Base-by-base conservation (phyloP, 2,888 invertebrate genomes). In the Athripsodes cinereus region DNA sequence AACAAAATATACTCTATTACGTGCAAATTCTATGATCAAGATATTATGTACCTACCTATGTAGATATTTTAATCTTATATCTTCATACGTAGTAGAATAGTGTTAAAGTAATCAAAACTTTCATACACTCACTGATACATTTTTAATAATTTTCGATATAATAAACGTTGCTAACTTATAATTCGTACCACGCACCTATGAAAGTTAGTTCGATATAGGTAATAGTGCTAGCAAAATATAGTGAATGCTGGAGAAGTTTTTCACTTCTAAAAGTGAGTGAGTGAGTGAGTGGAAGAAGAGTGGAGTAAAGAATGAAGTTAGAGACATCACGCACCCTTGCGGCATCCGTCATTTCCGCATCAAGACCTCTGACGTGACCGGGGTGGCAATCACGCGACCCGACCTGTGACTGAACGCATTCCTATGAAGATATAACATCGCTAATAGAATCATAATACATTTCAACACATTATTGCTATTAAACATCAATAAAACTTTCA, bases 281-380 rank as follows among this genome's bases (percentile, higher is more conserved):
- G 40, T 40, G n/a, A 40, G 40, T 40, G 31, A 11, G 6, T 31
- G 11, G 8, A 31, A 31, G 31, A 31, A 31, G 31, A 31, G 31
- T 11, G 40, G 16, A 40, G 40, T 26, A 26, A 26, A 26, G 40
- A 40, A 16, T 16, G 40, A 16, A 40, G 40, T 40, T 40, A 40
- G 40, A 40, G 40, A 40, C 40, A 40, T 40, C 40, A 40, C 40
- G 40, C 40, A 40, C 40, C 40, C n/a, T 16, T 13, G 40, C 16
- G 40, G 40, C 40, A 40, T 40, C n/a, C 40, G 40, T 40, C 40
- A 40, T 40, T 40, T 40, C 40, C 40, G 40, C 40, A 40, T 40
- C 40, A 3, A 40, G 40, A 40, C 40, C 40, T 13, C 40, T 40
- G 40, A 40, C 40, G 40, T 40, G 40, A 40, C 40, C 40, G 13